phyloP scores from a whole-genome alignment of 2,888 invertebrate genomes.

The Metacarcinus magister region DNA sequence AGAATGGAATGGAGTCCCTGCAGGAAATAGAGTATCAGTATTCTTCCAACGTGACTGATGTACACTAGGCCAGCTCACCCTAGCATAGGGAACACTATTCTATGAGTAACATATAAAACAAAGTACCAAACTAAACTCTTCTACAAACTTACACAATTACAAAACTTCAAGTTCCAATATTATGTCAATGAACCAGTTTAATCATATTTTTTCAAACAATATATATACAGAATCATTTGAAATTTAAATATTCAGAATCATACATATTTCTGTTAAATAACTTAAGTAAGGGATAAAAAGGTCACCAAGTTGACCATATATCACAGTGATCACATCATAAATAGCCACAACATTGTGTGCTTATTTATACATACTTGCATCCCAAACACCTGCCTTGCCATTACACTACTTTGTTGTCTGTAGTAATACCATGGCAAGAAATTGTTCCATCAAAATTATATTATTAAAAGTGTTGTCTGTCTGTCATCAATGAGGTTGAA shows the following conservation, averaged over 20 bases:
- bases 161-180: neutral
- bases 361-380: neutral
- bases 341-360: too few relatives aligned
- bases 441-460: neutral
- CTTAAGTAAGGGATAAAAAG: neutral
- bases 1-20: too few relatives aligned
- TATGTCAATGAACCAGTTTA: neutral
- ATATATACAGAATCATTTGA: neutral
- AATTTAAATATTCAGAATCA: neutral
- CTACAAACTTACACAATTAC: neutral
- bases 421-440: neutral
- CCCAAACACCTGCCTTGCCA: neutral
- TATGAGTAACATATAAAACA: neutral
- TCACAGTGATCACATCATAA: neutral
- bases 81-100: neutral
- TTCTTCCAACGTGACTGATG: too few relatives aligned
- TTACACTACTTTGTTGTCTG: neutral
- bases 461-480: neutral
- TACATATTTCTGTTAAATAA: neutral
- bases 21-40: too few relatives aligned
- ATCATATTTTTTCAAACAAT: neutral
- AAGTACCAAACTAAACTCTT: neutral
- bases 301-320: conserved; percentile 5
- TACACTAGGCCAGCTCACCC: too few relatives aligned
- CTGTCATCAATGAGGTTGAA: neutral